Evolutionary conservation across 1,140 invertebrate species (phyloP).

Genomic region (Pseudomyrmex cubaensis): DNA sequence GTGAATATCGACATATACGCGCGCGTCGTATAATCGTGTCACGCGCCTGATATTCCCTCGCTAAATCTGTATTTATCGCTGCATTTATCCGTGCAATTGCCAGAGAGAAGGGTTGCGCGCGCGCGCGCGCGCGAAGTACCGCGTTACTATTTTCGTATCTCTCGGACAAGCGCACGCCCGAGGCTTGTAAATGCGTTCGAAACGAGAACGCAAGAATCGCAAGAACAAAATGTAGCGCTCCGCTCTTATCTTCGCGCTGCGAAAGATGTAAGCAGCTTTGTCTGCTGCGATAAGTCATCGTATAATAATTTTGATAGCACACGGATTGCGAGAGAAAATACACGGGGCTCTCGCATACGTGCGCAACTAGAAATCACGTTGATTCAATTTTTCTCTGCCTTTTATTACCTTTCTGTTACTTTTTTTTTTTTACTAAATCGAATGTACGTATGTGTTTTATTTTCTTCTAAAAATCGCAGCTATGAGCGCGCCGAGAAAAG

Average conservation of each 20-base stretch:
- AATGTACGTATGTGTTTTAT: neutral
- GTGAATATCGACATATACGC: constrained; percentile 52
- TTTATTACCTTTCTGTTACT: neutral
- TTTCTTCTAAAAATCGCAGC: neutral
- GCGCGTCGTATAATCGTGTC: constrained; percentile 40
- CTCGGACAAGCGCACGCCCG: neutral
- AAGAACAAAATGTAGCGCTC: neutral
- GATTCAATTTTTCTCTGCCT: neutral
- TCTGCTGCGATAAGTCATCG: constrained; percentile 27
- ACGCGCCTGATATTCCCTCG: neutral
- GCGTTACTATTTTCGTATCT: neutral
- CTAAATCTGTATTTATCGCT: constrained; percentile 46
- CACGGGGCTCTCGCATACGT: too few species aligned
- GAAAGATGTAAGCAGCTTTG: neutral
- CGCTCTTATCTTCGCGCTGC: constrained; percentile 42
- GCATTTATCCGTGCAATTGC: constrained; percentile 22
- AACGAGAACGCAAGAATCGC: constrained; percentile 37
- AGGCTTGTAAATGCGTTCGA: constrained; percentile 7
- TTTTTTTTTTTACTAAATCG: neutral
- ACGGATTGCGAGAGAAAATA: neutral
- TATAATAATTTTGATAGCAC: constrained; percentile 18
- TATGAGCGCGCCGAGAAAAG: neutral
- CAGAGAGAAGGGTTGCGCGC: neutral
- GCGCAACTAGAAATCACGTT: too few species aligned
- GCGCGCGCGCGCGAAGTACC: neutral